Base-by-base conservation (phyloP, 1,140 invertebrate genomes). In the Dendrolimus punctatus region DNA sequence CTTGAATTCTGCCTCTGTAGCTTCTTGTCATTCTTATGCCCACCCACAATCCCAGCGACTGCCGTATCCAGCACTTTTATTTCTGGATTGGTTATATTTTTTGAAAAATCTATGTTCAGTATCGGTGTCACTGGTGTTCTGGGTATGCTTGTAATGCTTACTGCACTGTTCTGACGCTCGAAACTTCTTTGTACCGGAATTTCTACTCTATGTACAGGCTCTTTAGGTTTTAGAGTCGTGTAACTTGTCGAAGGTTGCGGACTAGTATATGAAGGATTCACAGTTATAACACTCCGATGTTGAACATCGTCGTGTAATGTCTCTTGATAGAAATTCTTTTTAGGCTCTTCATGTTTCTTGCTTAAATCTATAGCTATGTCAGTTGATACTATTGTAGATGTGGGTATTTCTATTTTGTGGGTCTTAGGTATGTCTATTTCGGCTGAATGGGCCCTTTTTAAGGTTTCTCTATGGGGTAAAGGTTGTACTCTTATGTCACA, bases 51-150 rank as follows among this genome's bases (percentile, higher is more conserved):
- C 46, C 59, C 68, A 6, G 73, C 68, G 3, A 70, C 69, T 0
- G 68, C 50, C 2, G 62, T 73, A 43, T 83, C 80, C 37, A 85
- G 56, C 6, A 85, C 71, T 59, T 82, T 84, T 2, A 85, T 85
- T 53, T 85, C 82, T 4, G 82, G 80, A n/a, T 72, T 78, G 0
- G 57, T 51, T 42, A 83, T 37, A 48, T 72, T 78, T 55, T 82
- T 82, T 0, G 80, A 55, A 55, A 85, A 85, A 53, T 85, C 82
- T 71, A 85, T 84, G 49, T 85, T 85, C n/a, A 85, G 10, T 6
- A 85, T 69, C 2, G 81, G 81, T 0, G 75, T 76, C 4, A 76
- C 47, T 4, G 69, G 66, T 9, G 68, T 68, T 40, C 41, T 52
- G 0, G 58, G 59, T 7, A 58, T 49, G 0, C 43, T 38, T 39